Evolutionary conservation across 2,888 invertebrate species (phyloP).

Genomic region (Trachelus troglodyta): DNA sequence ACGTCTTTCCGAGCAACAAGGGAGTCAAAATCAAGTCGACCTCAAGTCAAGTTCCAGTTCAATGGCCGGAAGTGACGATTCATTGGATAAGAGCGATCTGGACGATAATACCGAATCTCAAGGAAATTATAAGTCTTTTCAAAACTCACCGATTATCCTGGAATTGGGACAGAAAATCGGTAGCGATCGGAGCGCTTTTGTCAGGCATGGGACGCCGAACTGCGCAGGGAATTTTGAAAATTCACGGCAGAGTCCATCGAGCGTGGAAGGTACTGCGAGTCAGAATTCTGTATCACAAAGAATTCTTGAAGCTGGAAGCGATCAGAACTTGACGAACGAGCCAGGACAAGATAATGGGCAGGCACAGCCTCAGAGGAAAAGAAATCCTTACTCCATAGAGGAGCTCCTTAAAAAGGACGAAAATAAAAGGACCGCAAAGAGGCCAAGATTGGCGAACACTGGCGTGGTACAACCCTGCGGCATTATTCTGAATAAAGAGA

Average conservation of each 20-base stretch:
- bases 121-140: conserved; percentile 56
- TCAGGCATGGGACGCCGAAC: conserved; percentile 50
- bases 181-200: conserved; percentile 58
- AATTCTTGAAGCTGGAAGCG: conserved; percentile 16
- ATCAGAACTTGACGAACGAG: conserved; percentile 24
- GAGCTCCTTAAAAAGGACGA: conserved; percentile 86
- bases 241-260: conserved; percentile 32
- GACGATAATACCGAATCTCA: conserved; percentile 59
- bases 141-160: conserved; percentile 52
- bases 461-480: conserved; percentile 73
- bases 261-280: conserved; percentile 25
- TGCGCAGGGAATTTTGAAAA: conserved; percentile 34
- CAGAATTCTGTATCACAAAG: conserved; percentile 17
- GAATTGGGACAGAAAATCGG: conserved; percentile 56
- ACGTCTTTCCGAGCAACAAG: conserved; percentile 52
- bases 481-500: conserved; percentile 69
- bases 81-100: conserved; percentile 69
- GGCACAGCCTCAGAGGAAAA: conserved; percentile 68
- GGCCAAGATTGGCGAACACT: conserved; percentile 64
- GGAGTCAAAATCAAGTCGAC: conserved; percentile 51
- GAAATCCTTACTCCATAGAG: conserved; percentile 89
- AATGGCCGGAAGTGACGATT: conserved; percentile 71
- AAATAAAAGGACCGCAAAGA: conserved; percentile 67
- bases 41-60: conserved; percentile 70
- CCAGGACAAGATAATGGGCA: conserved; percentile 29